phyloP scores from a whole-genome alignment of 2,888 invertebrate species.

The Podotricha telesiphe region DNA sequence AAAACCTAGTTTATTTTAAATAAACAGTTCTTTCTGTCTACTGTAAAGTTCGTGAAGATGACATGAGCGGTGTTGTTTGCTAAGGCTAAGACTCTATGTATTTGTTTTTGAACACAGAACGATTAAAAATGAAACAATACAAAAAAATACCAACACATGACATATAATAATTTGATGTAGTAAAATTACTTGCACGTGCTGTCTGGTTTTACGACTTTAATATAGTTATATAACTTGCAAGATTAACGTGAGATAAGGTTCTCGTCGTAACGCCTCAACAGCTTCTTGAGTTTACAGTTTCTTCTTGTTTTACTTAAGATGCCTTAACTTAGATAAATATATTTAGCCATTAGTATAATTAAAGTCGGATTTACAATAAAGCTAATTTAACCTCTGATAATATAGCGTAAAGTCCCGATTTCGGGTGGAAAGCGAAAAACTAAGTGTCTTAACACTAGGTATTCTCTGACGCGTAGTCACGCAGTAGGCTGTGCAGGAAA shows the following conservation, averaged over 20 bases:
- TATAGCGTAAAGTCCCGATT: too few relatives aligned
- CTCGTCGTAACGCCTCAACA: constrained; percentile 1
- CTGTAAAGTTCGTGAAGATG: too few relatives aligned
- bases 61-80: too few relatives aligned
- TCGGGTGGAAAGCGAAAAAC: too few relatives aligned
- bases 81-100: too few relatives aligned
- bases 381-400: not conserved
- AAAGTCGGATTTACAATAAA: not conserved
- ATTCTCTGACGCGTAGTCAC: too few relatives aligned
- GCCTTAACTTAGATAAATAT: not conserved
- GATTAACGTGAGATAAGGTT: constrained; percentile 26
- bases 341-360: constrained; percentile 1
- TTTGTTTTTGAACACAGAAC: not conserved
- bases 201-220: constrained; percentile 9
- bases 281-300: constrained; percentile 5
- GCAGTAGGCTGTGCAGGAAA: too few relatives aligned
- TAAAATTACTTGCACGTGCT: constrained; percentile 8
- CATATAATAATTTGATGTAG: constrained; percentile 14
- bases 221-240: constrained; percentile 10
- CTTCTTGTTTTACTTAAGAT: not conserved
- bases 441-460: too few relatives aligned
- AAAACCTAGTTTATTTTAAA: too few relatives aligned
- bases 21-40: too few relatives aligned
- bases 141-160: constrained; percentile 4
- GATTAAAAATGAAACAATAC: not conserved